Base-by-base conservation (phyloP, 2,888 invertebrate genomes). In the Macropis europaea region DNA sequence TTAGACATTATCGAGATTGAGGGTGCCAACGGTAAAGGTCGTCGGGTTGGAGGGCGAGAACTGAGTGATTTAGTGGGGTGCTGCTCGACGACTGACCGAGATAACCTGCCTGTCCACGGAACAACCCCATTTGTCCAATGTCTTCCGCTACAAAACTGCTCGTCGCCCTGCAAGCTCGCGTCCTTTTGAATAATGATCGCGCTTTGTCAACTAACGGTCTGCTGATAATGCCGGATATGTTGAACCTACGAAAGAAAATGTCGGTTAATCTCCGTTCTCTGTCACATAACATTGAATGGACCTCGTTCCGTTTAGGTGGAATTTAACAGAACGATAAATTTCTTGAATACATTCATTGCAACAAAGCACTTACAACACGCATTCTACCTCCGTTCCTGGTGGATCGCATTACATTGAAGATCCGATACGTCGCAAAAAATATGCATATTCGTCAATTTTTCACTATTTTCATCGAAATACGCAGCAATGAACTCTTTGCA, bases 91-190 rank as follows among this genome's bases (percentile, higher is more conserved):
- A 88, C 86, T 88, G 88, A 86, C 88, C 88, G 86, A 87, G 88
- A 88, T 88, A 88, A 88, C 88, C 87, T 84, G 87, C 81, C 87
- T 86, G 88, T 88, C 87, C 84, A 82, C 87, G 87, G 86, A 88
- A 88, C 89, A 88, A 87, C 86, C 89, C 89, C 87, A 88, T 88
- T 88, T 88, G 87, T 88, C 88, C 83, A 79, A 83, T 84, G 88
- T 88, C 88, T 88, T 88, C 88, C 87, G 89, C 84, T 88, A 87
- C 88, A 87, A 87, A 88, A 88, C 88, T 87, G 82, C 84, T 77
- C 75, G 82, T 71, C 70, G 66, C 76, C 75, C 76, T 77, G 75
- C 67, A 50, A 66, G 70, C 72, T 67, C 71, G 77, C 77, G 82
- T 83, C 82, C 83, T 81, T 83, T 82, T 88, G 87, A 87, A 85